Conservation (phyloP, 30 jellyfish, hydroid and myxozoan species). For the Aurelia sp. region DNA sequence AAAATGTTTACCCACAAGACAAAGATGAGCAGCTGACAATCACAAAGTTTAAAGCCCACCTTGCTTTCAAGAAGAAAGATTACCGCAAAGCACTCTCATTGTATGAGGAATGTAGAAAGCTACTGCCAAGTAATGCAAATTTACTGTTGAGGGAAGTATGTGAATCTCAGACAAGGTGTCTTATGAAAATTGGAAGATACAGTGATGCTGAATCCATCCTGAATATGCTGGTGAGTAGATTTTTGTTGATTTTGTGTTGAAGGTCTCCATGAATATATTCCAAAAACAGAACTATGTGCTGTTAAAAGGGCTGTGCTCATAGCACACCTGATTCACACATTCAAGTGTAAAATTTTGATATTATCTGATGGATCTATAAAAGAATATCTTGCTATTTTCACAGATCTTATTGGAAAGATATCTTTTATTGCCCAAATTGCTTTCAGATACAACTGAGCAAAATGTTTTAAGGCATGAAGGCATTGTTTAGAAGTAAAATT, state of each 20-base stretch:
- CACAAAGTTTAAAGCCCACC: constrained; percentile 48
- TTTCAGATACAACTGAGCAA: too few relatives aligned
- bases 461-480: too few relatives aligned
- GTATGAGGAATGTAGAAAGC: constrained; percentile 25
- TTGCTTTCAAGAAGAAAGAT: constrained; percentile 22
- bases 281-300: too few relatives aligned
- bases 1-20: constrained; percentile 10
- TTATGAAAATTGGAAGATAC: constrained; percentile 9
- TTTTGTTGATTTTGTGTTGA: not conserved
- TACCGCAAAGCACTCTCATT: constrained; percentile 6
- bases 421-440: too few relatives aligned
- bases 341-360: too few relatives aligned
- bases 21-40: constrained; percentile 28
- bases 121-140: constrained; percentile 56
- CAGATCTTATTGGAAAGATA: too few relatives aligned
- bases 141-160: constrained; percentile 33
- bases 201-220: constrained; percentile 18
- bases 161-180: constrained; percentile 47
- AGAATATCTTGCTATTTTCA: too few relatives aligned
- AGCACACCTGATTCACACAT: too few relatives aligned
- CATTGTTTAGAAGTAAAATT: too few relatives aligned
- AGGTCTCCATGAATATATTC: too few relatives aligned
- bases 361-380: too few relatives aligned
- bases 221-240: constrained; percentile 12
- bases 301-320: too few relatives aligned